Evolutionary conservation across 2,888 invertebrate genomes (phyloP), one percentile per base, ranked within the genome.

Genomic region (Fragum whitleyi): DNA sequence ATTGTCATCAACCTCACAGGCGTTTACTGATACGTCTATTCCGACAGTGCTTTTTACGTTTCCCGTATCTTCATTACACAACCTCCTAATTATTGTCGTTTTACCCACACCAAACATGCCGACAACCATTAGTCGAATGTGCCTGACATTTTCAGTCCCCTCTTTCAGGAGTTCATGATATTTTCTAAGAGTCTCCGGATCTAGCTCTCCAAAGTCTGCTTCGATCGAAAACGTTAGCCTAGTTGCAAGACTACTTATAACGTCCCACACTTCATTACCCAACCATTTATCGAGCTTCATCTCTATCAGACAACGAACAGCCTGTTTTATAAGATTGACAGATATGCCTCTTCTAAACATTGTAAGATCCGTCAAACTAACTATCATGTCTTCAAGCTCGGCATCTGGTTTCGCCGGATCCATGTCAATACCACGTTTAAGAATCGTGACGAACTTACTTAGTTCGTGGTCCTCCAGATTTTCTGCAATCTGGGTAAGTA

Each of bases 11-110:
- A 62, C 36, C 19, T 62, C 62, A 14, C 62, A 62, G 7, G 62
- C 62, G 32, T 62, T 62, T 36, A 62, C 62, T 32, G 62, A 62
- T n/a, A 62, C 36, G 28, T 62, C 62, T 16, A 62, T 62, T n/a
- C 62, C 62, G 5, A 62, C 62, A n/a, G 62, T 62, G n/a, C 36
- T 62, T n/a, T 36, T 62, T n/a, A 32, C 36, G 32, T 32, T 62
- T 2, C 19, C n/a, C 6, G n/a, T 6, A 19, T 36, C 36, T 62
- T 62, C 5, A 2, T 62, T 62, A 36, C 62, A 62, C 3, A 62
- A 9, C 36, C 36, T 3, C 32, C 36, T 62, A 1, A 62, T 62
- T 2, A 36, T 32, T 36, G 62, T 62, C 19, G 62, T 62, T n/a
- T 62, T 62, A 32, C 62, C 62, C 5, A 36, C 36, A 32, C 62